Conservation (phyloP, 2,888 invertebrate species). For the Trilocha varians region DNA sequence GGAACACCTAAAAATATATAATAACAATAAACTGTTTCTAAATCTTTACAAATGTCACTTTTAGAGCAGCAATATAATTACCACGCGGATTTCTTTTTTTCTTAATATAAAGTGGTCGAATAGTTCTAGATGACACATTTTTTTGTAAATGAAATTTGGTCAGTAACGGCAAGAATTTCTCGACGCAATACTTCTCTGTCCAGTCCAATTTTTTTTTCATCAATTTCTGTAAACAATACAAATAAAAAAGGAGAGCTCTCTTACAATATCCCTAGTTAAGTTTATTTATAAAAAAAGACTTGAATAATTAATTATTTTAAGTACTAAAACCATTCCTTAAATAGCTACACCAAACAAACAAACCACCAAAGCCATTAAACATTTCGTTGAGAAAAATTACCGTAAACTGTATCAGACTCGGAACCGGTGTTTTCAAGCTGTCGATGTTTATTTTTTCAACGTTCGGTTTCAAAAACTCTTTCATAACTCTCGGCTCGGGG, state of each 20-base stretch:
- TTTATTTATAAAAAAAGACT: too few species aligned
- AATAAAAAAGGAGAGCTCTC: too few species aligned
- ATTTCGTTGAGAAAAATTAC: constrained; percentile 44
- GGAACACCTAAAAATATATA: constrained; percentile 66
- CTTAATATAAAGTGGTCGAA: constrained; percentile 45
- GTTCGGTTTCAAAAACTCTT: constrained; percentile 78
- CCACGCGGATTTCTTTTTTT: constrained; percentile 70
- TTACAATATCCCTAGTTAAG: too few species aligned
- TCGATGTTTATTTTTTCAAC: constrained; percentile 69
- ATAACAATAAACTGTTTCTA: not conserved
- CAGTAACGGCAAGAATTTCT: constrained; percentile 82
- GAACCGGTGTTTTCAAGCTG: constrained; percentile 72
- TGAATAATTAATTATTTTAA: too few species aligned
- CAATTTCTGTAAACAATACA: constrained; percentile 68
- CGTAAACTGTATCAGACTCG: constrained; percentile 80
- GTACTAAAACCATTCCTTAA: too few species aligned
- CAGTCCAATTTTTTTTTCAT: constrained; percentile 79
- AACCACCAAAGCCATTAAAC: not conserved
- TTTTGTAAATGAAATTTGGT: constrained; percentile 83
- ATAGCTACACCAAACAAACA: not conserved
- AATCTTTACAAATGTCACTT: not conserved
- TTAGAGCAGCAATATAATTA: constrained; percentile 9
- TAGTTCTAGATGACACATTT: constrained; percentile 37
- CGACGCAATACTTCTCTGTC: constrained; percentile 83
- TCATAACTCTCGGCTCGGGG: constrained; percentile 81